Evolutionary conservation across 2,797 vertebrate genomes (phyloP), one percentile per base, ranked within the genome.

Genomic region (Petrocephalus schoutedeni): DNA sequence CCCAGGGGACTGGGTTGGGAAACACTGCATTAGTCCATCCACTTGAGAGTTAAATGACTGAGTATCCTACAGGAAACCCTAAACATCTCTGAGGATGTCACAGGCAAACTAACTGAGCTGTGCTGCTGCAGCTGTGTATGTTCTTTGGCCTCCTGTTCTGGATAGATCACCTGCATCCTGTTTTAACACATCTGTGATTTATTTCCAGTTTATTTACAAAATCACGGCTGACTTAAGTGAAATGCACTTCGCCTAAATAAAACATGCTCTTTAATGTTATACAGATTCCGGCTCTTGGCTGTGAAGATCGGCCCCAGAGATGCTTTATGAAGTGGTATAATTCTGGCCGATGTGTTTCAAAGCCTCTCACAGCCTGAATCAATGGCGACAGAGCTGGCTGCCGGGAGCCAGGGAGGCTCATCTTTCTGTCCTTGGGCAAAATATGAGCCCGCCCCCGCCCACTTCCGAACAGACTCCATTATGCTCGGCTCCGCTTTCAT

Each of bases 381-480:
- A 19, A 88, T 74, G 36, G 32, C 53, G 59, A 53, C 88, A 56
- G 19, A 57, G 51, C 16, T 61, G 19, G 67, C 67, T 3, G 21
- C 56, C 58, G 9, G 10, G 1, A 57, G 83, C 4, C 19, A 45
- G 4, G 77, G 57, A 12, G 58, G 58, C 86, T 92, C 87, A 1
- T 87, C 36, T 92, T 92, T 89, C 91, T n/a, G 19, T 87, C 87
- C 59, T 16, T 16, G 89, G 71, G 89, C 91, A 91, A 83, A 92
- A 92, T 91, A 77, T 5, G 88, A 92, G 89, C 82, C 14, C 10
- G 89, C 82, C 19, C 10, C 56, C 16, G 3, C 56, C 19, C 21
- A 88, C 90, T 90, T 91, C 90, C 91, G 86, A 45, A 8, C 58
- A 6, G n/a, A 12, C 12, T 90, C 89, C 89, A 91, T 91, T 91